Percentiles rank a stretch among this genome's conserved stretches.
phyloP scores from a whole-genome alignment of 2,797 vertebrate genomes.

The Onychomys arenicola region DNA sequence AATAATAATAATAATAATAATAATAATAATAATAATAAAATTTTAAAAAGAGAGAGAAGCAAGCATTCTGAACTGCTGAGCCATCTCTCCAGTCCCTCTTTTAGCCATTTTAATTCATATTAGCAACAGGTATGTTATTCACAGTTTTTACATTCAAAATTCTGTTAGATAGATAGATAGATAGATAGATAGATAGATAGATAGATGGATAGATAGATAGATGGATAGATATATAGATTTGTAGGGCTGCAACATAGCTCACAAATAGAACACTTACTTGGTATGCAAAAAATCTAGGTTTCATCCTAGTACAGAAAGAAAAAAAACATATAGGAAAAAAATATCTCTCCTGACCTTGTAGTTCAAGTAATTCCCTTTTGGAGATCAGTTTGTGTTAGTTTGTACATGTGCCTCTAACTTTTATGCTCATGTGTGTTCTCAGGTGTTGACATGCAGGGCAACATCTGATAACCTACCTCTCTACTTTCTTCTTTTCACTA shows the following conservation, averaged over 20 bases:
- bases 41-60: too few relatives aligned
- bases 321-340: neutral
- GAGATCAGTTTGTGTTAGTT: neutral
- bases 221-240: neutral
- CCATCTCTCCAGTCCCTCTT: neutral
- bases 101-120: neutral
- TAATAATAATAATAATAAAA: too few relatives aligned
- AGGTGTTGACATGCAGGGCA: neutral
- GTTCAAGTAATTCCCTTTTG: neutral
- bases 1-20: too few relatives aligned
- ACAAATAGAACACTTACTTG: neutral
- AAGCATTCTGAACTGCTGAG: neutral
- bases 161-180: neutral
- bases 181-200: neutral
- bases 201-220: neutral
- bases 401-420: neutral
- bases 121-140: neutral
- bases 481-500: neutral
- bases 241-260: neutral
- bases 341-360: neutral
- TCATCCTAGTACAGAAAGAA: neutral
- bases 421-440: neutral
- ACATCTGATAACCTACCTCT: neutral
- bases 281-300: neutral
- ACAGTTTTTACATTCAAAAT: constrained; percentile 11